A percentile compares a stretch with the other conserved stretches of the same genome.
Conservation (phyloP, 2,113 vertebrate genomes). For the Brevimyrus niger region DNA sequence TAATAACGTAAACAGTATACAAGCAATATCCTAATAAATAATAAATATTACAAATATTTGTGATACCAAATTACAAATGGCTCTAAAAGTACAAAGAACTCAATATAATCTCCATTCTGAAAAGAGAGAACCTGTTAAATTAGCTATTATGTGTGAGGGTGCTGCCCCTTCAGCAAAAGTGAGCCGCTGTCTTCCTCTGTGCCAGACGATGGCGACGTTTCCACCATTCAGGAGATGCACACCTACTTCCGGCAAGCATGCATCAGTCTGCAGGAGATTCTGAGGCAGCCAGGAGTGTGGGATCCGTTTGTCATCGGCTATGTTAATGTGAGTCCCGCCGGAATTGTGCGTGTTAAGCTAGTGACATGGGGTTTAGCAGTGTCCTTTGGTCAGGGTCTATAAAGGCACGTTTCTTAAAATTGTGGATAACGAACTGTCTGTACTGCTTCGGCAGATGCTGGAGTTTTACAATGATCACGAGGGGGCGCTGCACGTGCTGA, state of each 20-base stretch:
- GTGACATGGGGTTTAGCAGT: background rate
- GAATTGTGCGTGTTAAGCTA: background rate
- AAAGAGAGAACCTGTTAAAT: background rate
- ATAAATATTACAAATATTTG: too few species aligned
- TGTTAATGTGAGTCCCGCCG: conserved; percentile 64
- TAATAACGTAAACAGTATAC: too few species aligned
- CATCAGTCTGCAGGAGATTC: conserved; percentile 61
- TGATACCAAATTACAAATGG: too few species aligned
- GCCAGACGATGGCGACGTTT: conserved; percentile 44
- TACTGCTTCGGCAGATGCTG: conserved; percentile 62
- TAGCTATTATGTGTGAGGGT: background rate
- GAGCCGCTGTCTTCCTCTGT: background rate
- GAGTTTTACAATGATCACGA: conserved; percentile 72
- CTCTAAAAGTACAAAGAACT: too few species aligned
- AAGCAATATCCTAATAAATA: too few species aligned
- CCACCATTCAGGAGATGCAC: conserved; percentile 56
- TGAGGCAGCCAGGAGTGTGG: conserved; percentile 81
- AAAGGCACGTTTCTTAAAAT: background rate
- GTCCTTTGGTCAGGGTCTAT: background rate
- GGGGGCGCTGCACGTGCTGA: conserved; percentile 63
- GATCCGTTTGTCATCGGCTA: conserved; percentile 81
- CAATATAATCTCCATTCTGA: background rate
- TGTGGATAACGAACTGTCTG: background rate
- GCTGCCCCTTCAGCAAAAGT: background rate
- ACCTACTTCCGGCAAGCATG: conserved; percentile 73